Conservation (phyloP, 2,888 invertebrate species). For the Callyntrura guangdongensis region DNA sequence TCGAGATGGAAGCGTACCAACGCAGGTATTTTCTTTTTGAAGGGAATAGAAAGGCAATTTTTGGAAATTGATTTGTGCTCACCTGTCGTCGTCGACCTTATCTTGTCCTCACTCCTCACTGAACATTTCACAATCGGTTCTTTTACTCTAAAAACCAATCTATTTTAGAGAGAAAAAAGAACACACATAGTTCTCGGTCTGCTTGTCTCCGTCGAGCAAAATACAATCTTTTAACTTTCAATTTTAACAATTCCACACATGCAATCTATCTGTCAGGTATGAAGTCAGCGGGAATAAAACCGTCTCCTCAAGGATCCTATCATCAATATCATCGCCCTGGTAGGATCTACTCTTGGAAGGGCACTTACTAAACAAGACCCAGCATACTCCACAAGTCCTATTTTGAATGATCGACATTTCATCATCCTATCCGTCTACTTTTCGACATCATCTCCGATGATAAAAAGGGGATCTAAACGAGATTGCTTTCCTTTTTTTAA, state of each 20-base stretch:
- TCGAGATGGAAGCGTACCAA: conserved; percentile 6
- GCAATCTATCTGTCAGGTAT: conserved; percentile 61
- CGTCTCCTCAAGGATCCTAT: conserved; percentile 23
- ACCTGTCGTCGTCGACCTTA: conserved; percentile 67
- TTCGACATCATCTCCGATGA: conserved; percentile 43
- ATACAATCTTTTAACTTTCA: conserved; percentile 75
- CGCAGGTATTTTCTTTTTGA: conserved; percentile 21
- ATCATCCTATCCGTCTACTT: conserved; percentile 47
- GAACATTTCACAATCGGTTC: neutral
- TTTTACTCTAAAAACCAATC: conserved; percentile 58
- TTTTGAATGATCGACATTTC: conserved; percentile 40
- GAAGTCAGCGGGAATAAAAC: conserved; percentile 25
- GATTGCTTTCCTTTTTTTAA: conserved; percentile 69
- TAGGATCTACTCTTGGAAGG: neutral
- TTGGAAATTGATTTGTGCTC: conserved; percentile 70
- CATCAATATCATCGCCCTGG: neutral
- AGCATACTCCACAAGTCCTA: neutral
- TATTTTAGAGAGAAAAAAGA: conserved; percentile 3
- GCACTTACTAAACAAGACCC: conserved; percentile 7
- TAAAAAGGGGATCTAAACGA: conserved; percentile 58
- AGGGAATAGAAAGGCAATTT: conserved; percentile 72
- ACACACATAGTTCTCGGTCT: conserved; percentile 19
- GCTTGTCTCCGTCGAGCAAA: conserved; percentile 48
- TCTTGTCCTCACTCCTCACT: neutral
- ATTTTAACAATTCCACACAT: conserved; percentile 65